Conservation (phyloP, 2,888 invertebrate species). For the Tubulanus polymorphus region DNA sequence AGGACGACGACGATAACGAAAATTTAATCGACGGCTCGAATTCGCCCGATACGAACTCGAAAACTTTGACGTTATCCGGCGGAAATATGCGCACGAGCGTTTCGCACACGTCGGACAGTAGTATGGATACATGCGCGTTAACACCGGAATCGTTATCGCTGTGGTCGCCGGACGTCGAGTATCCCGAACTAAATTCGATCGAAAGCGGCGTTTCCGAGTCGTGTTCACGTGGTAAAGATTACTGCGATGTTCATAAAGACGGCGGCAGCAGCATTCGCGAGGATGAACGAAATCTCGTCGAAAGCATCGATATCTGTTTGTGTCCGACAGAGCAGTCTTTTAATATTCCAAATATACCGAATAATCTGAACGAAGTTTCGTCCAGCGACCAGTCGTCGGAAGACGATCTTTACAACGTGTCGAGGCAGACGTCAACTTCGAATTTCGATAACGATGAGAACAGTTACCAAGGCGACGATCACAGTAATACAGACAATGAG, state of each 20-base stretch:
- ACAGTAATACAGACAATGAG: slow-evolving; percentile 1
- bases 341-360: not conserved
- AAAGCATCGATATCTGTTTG: no score
- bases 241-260: not conserved
- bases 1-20: not conserved
- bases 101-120: slow-evolving; percentile 1
- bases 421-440: slow-evolving; percentile 20
- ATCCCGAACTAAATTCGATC: slow-evolving; percentile 14
- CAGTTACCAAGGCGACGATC: slow-evolving; percentile 27
- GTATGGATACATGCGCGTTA: not conserved
- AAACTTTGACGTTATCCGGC: not conserved
- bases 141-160: slow-evolving; percentile 1
- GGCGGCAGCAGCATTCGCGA: not conserved
- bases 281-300: no score
- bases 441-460: slow-evolving; percentile 41
- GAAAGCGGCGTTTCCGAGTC: not conserved
- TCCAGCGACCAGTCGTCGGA: not conserved
- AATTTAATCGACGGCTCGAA: not conserved
- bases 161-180: slow-evolving; percentile 19
- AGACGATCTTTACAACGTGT: slow-evolving; percentile 1
- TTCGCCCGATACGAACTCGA: not conserved
- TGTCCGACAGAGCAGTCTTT: not conserved
- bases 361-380: not conserved
- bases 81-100: not conserved
- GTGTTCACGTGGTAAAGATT: not conserved